These are phyloP conservation scores for Anolis sagrei DNA, from an alignment of 2,113 vertebrate species.

Conservation along the genomic window DNA sequence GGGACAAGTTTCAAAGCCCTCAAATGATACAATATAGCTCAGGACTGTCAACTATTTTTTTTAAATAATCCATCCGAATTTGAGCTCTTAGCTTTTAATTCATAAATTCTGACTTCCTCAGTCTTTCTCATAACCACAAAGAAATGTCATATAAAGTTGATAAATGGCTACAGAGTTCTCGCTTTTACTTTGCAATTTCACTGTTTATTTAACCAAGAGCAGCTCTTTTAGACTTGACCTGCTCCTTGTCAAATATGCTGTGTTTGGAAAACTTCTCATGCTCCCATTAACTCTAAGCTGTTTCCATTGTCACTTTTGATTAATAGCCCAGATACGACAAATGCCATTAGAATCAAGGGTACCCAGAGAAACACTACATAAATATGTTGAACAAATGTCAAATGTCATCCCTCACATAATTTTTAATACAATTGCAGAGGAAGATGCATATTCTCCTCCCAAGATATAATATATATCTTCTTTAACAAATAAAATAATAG, in stretches of 20 bases:
- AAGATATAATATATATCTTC: neutral
- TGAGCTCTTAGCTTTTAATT: conserved; percentile 50
- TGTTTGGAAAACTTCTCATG: conserved; percentile 73
- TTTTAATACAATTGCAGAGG: neutral
- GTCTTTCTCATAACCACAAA: conserved; percentile 52
- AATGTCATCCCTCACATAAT: neutral
- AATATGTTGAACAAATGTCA: conserved; percentile 21
- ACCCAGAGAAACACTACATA: conserved; percentile 57
- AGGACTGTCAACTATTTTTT: neutral
- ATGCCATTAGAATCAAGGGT: conserved; percentile 65
- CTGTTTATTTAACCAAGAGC: conserved; percentile 73
- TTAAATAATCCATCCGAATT: conserved; percentile 10
- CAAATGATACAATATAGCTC: neutral
- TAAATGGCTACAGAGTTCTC: conserved; percentile 68
- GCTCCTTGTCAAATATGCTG: conserved; percentile 70
- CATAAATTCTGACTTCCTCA: conserved; percentile 54
- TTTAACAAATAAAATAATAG: neutral
- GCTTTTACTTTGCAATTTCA: conserved; percentile 72
- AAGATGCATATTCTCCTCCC: neutral
- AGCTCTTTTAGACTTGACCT: conserved; percentile 68
- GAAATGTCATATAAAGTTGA: conserved; percentile 68
- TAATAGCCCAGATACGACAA: conserved; percentile 64
- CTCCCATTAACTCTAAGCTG: conserved; percentile 72
- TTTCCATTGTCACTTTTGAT: conserved; percentile 68
- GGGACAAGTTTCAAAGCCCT: neutral